phyloP scores from a whole-genome alignment of 2,113 vertebrate species.

The Anthoscopus minutus region DNA sequence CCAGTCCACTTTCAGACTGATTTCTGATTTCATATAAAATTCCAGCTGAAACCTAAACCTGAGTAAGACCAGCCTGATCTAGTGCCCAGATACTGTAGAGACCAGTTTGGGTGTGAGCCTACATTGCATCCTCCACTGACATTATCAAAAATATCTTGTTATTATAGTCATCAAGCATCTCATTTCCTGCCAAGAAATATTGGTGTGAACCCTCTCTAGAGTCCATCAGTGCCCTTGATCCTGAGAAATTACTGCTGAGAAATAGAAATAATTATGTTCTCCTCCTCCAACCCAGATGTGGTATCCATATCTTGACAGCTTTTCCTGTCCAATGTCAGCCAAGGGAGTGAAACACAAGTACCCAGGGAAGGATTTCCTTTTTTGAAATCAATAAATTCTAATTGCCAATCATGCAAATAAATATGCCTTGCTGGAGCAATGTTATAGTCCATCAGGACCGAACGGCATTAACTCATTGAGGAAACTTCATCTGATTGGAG shows the following conservation, averaged over 20 bases:
- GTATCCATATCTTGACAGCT: constrained; percentile 47
- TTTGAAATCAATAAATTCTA: constrained; percentile 64
- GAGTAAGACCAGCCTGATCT: not conserved
- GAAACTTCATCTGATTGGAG: constrained; percentile 23
- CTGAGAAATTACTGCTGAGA: constrained; percentile 59
- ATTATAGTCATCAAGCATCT: constrained; percentile 49
- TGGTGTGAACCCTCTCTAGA: constrained; percentile 54
- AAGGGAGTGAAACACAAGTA: constrained; percentile 50
- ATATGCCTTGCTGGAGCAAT: constrained; percentile 44
- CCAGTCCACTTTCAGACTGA: not conserved
- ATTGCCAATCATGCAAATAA: constrained; percentile 65
- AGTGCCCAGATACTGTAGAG: not conserved
- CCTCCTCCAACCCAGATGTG: constrained; percentile 51
- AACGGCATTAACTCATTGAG: constrained; percentile 19
- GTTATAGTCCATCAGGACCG: constrained; percentile 14
- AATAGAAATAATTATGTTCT: constrained; percentile 61
- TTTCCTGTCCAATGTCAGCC: constrained; percentile 27
- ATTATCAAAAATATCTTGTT: constrained; percentile 32
- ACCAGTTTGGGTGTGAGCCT: not conserved
- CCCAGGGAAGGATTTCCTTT: constrained; percentile 58
- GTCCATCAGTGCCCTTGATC: constrained; percentile 58
- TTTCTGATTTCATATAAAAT: not conserved
- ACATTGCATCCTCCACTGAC: constrained; percentile 26
- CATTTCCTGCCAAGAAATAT: constrained; percentile 54
- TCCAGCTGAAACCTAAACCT: not conserved